phyloP scores from a whole-genome alignment of 2,113 vertebrate species.

The Chionomys nivalis region DNA sequence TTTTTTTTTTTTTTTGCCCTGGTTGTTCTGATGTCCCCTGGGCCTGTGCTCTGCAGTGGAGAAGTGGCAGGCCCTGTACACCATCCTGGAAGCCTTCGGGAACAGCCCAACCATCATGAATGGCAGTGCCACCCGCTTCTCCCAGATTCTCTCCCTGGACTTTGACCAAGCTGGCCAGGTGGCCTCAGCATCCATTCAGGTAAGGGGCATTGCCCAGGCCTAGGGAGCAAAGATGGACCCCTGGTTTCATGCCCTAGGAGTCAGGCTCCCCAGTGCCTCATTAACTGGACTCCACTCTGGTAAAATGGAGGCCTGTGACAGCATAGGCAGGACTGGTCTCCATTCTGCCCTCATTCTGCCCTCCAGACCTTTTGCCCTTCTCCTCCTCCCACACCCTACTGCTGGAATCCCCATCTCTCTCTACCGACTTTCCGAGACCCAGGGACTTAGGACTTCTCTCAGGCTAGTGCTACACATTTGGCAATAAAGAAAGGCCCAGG shows the following conservation, averaged over 20 bases:
- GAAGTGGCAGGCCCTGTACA: conserved; percentile 98
- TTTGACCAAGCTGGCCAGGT: conserved; percentile 98
- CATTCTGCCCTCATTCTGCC: not conserved
- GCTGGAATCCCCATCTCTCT: not conserved
- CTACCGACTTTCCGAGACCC: not conserved
- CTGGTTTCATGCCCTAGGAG: not conserved
- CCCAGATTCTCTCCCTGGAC: conserved; percentile 96
- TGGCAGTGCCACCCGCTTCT: conserved; percentile 94
- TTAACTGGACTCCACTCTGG: not conserved
- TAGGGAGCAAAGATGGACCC: not conserved
- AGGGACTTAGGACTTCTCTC: not conserved
- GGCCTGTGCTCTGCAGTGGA: conserved; percentile 87
- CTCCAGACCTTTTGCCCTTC: not conserved
- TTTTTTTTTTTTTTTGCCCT: too few relatives aligned
- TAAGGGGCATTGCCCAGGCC: conserved; percentile 77
- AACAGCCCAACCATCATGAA: conserved; percentile 95
- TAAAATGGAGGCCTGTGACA: not conserved
- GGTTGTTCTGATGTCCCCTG: conserved; percentile 40
- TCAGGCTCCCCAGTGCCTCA: not conserved
- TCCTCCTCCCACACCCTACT: not conserved
- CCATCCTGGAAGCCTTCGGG: conserved; percentile 97
- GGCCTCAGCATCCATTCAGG: conserved; percentile 97
- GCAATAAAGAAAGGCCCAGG: not conserved
- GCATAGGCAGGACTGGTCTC: not conserved
- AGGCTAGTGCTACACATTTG: not conserved